A percentile compares a stretch with the other conserved stretches of the same genome.
Evolutionary conservation across 1,140 invertebrate species (phyloP).

Genomic region (Drepana arcuata): DNA sequence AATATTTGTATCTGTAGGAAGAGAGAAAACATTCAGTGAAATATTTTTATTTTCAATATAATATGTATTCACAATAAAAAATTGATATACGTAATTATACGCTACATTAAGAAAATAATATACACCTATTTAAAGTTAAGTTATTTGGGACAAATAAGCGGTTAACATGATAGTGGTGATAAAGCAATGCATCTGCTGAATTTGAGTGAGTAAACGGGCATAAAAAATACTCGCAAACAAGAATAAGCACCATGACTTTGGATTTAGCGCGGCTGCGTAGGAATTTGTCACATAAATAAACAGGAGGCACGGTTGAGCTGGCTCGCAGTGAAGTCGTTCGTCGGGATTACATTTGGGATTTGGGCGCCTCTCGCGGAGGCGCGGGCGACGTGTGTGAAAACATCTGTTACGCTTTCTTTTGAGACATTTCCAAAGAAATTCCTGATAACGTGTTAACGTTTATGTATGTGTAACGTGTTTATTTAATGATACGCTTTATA

Average conservation of each 20-base stretch:
- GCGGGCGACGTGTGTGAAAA: conserved; percentile 54
- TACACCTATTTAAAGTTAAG: no score
- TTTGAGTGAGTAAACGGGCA: no score
- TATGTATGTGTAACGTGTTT: conserved; percentile 20
- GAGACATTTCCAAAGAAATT: conserved; percentile 30
- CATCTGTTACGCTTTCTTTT: conserved; percentile 63
- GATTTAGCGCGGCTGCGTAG: conserved; percentile 53
- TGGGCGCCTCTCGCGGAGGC: conserved; percentile 30
- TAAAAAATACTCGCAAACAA: no score
- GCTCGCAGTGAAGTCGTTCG: conserved; percentile 48
- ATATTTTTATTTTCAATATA: no score
- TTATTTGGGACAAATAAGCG: no score
- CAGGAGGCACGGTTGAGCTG: conserved; percentile 55
- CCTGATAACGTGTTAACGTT: conserved; percentile 34
- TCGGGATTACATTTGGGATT: conserved; percentile 65
- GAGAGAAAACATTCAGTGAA: conserved; percentile 20
- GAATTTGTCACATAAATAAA: conserved; percentile 71
- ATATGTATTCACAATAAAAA: no score
- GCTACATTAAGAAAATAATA: no score
- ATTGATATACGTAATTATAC: no score
- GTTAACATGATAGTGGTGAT: no score
- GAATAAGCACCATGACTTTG: conserved; percentile 53
- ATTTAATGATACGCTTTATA: conserved; percentile 17
- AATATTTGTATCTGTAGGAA: conserved; percentile 92
- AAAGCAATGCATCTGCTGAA: no score